phyloP scores from a whole-genome alignment of 2,888 invertebrate species.

The Lysandra bellargus region DNA sequence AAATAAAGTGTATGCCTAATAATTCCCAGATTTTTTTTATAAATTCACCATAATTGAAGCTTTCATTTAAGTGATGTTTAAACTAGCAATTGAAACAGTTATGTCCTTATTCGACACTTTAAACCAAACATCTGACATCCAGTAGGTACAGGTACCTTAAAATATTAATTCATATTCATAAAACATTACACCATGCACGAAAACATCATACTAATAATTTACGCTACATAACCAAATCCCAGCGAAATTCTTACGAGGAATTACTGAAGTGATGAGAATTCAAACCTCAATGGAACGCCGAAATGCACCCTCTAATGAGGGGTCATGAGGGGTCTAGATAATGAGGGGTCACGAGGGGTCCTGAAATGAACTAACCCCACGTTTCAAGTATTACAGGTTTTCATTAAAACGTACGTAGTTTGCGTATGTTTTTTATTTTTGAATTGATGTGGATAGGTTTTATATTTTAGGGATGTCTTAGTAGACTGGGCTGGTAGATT shows the following conservation, averaged over 20 bases:
- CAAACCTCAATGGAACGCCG: background rate
- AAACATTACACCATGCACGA: background rate
- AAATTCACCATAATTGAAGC: no score
- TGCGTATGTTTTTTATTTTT: background rate
- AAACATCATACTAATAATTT: background rate
- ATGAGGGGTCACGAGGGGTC: constrained; percentile 18
- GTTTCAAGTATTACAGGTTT: background rate
- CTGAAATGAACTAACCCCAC: constrained; percentile 1
- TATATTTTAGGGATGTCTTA: background rate
- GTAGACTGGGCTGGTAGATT: background rate
- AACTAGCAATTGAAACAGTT: no score
- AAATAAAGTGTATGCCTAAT: no score
- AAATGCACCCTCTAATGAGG: constrained; percentile 19
- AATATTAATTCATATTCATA: background rate
- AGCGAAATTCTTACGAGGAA: background rate
- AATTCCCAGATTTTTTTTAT: no score
- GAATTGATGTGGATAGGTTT: background rate
- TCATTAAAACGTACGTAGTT: background rate
- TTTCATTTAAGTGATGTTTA: no score
- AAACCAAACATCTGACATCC: no score
- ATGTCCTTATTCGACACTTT: no score
- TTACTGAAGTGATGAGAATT: constrained; percentile 9
- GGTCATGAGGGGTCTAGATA: constrained; percentile 8
- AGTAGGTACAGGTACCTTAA: no score
- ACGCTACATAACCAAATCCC: background rate